Evolutionary conservation across 2,888 invertebrate species (phyloP).

Genomic region (Sarcophaga subvicina): DNA sequence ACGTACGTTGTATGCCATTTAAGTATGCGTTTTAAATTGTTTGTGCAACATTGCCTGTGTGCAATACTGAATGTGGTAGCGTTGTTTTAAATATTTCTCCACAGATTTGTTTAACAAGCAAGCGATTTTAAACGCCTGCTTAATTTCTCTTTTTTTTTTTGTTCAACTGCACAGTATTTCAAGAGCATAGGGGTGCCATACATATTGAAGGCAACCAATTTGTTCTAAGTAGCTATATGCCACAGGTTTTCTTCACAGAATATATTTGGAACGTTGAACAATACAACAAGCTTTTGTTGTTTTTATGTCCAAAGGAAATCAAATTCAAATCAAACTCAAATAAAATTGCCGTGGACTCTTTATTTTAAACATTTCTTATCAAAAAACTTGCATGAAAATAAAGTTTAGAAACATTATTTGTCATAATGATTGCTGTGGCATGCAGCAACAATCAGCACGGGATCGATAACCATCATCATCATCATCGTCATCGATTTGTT

Average conservation of each 20-base stretch:
- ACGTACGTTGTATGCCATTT: conserved; percentile 42
- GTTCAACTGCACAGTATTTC: background rate
- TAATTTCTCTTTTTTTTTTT: conserved; percentile 1
- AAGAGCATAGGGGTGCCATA: conserved; percentile 22
- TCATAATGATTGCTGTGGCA: too few species aligned
- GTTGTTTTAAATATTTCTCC: conserved; percentile 2
- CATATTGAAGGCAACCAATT: background rate
- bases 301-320: background rate
- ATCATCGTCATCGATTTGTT: too few species aligned
- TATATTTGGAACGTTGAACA: background rate
- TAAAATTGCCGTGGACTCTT: too few species aligned
- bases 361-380: too few species aligned
- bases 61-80: background rate
- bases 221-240: background rate
- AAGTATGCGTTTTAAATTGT: conserved; percentile 33
- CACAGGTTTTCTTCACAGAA: background rate
- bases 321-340: background rate
- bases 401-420: too few species aligned
- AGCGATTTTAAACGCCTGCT: conserved; percentile 54
- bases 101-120: background rate
- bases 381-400: too few species aligned
- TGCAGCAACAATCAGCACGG: too few species aligned
- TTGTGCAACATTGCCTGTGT: conserved; percentile 35
- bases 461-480: too few species aligned
- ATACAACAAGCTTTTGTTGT: background rate